phyloP scores from a whole-genome alignment of 64 coral and sea anemone species.

The Acropora tenuis region DNA sequence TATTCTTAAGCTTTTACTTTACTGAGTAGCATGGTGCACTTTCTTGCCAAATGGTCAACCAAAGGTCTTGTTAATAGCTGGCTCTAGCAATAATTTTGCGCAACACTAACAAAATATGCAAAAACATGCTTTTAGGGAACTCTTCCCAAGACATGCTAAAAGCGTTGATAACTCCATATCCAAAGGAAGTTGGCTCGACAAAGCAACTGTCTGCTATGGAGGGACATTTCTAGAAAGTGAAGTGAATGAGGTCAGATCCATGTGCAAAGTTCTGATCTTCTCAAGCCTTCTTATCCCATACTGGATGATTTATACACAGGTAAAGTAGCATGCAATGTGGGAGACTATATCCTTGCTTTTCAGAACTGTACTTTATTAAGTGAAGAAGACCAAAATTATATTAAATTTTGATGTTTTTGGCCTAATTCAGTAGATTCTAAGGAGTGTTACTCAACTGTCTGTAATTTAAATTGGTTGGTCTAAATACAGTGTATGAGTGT shows the following conservation, averaged over 20 bases:
- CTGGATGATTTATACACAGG: constrained; percentile 79
- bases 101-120: no score
- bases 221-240: constrained; percentile 64
- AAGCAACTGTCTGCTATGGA: constrained; percentile 34
- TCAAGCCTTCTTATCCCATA: constrained; percentile 62
- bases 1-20: no score
- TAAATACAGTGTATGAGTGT: no score
- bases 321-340: not conserved
- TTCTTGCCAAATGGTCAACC: no score
- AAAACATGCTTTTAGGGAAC: constrained; percentile 11
- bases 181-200: constrained; percentile 48
- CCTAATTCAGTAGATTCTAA: no score
- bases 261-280: constrained; percentile 47
- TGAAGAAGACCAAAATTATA: no score
- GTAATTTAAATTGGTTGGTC: no score
- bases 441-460: no score
- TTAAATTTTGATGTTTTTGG: no score
- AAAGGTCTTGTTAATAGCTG: not conserved
- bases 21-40: no score
- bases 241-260: constrained; percentile 58
- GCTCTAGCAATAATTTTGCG: not conserved
- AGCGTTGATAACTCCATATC: not conserved
- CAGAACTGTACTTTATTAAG: no score
- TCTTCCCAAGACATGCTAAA: constrained; percentile 17
- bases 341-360: no score